Conservation (phyloP, 2,113 vertebrate species). For the Hippocampus mohnikei region DNA sequence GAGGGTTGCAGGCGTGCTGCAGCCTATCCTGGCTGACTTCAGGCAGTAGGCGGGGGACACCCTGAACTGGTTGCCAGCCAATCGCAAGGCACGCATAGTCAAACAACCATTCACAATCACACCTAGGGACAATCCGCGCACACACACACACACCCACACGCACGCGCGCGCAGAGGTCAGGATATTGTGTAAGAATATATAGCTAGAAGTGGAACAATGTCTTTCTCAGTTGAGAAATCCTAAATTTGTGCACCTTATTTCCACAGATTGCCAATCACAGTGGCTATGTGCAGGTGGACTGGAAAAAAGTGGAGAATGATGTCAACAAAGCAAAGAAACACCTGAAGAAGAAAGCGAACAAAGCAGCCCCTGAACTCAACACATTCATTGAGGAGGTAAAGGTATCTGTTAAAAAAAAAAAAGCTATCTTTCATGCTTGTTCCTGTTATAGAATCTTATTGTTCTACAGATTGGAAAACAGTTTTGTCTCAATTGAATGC, state of each 20-base stretch:
- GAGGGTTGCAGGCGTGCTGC: no score
- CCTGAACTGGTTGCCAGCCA: no score
- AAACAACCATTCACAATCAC: no score
- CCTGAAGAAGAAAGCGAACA: conserved; percentile 93
- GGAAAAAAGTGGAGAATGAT: conserved; percentile 98
- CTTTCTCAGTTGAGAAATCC: not conserved
- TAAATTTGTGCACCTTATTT: not conserved
- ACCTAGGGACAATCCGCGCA: no score
- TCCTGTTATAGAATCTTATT: not conserved
- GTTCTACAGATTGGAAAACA: not conserved
- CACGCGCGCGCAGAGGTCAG: no score
- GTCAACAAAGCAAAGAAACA: conserved; percentile 97
- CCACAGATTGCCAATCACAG: conserved; percentile 93
- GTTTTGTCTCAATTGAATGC: no score
- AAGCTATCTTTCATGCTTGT: conserved; percentile 2
- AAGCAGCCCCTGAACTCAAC: conserved; percentile 93
- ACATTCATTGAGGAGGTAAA: conserved; percentile 94
- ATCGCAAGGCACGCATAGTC: no score
- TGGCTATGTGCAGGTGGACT: conserved; percentile 94
- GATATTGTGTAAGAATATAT: not conserved
- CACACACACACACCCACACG: no score
- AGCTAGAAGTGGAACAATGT: not conserved
- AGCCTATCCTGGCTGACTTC: no score
- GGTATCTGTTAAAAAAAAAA: conserved; percentile 48
- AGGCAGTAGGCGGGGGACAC: no score